Evolutionary conservation across 2,113 vertebrate species (phyloP).

Genomic region (Xiphophorus hellerii): DNA sequence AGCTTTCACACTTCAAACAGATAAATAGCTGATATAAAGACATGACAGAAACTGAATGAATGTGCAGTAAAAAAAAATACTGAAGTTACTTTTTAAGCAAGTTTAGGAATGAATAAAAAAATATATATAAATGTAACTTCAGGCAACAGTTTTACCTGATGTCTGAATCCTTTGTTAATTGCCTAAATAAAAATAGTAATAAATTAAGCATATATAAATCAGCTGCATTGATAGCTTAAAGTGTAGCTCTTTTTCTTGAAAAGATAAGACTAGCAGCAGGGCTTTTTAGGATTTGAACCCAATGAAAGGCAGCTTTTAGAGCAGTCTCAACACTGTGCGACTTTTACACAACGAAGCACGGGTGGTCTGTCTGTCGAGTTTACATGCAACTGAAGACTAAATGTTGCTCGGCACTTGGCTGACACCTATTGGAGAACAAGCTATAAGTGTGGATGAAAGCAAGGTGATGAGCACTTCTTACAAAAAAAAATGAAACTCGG

Average conservation of each 20-base stretch:
- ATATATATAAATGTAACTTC: constrained; percentile 1
- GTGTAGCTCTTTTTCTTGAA: neutral
- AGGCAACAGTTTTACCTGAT: constrained; percentile 16
- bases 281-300: constrained; percentile 6
- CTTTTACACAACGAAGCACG: constrained; percentile 52
- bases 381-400: constrained; percentile 36
- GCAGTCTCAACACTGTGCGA: constrained; percentile 68
- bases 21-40: constrained; percentile 19
- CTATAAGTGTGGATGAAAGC: neutral
- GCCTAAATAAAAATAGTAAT: constrained; percentile 3
- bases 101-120: constrained; percentile 31
- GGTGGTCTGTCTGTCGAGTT: constrained; percentile 60
- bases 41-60: neutral
- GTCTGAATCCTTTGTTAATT: neutral
- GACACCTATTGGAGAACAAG: constrained; percentile 75
- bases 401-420: constrained; percentile 48
- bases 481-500: neutral
- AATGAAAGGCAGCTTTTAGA: constrained; percentile 44
- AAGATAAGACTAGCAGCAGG: neutral
- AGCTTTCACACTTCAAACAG: constrained; percentile 15
- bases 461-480: neutral
- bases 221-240: constrained; percentile 12
- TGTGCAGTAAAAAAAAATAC: constrained; percentile 2
- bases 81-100: constrained; percentile 1
- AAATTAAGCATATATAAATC: neutral